Percentiles rank a stretch among this genome's conserved stretches.
These are phyloP conservation scores for Diorhabda sublineata DNA, from an alignment of 1,140 invertebrate species.

Conservation along the genomic window DNA sequence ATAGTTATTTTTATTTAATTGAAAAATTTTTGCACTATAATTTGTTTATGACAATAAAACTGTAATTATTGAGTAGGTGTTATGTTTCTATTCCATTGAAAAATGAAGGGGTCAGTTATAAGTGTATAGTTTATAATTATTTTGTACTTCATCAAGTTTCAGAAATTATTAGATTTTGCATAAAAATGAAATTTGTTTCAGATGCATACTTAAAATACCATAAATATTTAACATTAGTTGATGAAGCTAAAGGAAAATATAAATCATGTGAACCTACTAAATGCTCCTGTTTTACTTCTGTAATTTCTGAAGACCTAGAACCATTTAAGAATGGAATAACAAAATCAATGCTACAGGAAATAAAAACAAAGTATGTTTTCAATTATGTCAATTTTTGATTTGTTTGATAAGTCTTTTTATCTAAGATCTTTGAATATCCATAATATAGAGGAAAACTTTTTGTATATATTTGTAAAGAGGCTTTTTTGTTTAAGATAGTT, in stretches of 20 bases:
- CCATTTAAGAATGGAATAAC: constrained; percentile 68
- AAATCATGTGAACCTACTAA: constrained; percentile 49
- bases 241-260: constrained; percentile 46
- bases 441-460: neutral
- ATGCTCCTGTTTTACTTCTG: constrained; percentile 59
- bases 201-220: constrained; percentile 30
- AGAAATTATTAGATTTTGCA: no score
- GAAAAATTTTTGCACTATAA: no score
- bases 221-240: constrained; percentile 46
- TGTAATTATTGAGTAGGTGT: no score
- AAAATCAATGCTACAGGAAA: constrained; percentile 58
- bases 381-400: constrained; percentile 2
- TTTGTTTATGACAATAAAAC: no score
- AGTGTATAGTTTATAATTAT: no score
- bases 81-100: no score
- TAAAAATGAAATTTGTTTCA: constrained; percentile 9
- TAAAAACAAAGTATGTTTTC: constrained; percentile 53
- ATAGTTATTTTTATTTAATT: no score
- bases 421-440: neutral
- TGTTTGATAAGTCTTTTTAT: neutral
- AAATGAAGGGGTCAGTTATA: no score
- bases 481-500: neutral
- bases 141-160: no score
- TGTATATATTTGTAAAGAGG: neutral
- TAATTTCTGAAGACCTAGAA: constrained; percentile 66